phyloP scores from a whole-genome alignment of 2,888 invertebrate species.

The Pemphredon lugubris region DNA sequence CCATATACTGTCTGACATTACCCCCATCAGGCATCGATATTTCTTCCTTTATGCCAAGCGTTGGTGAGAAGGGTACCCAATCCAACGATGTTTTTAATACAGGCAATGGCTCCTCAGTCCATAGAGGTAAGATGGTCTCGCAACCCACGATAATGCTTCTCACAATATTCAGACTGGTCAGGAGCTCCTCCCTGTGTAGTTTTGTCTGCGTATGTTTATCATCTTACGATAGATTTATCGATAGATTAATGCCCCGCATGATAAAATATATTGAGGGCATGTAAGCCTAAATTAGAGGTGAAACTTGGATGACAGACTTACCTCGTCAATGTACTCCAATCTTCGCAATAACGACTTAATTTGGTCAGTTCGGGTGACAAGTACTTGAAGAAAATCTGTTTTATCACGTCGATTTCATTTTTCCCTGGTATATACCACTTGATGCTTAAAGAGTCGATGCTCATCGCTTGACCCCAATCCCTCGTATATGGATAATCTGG shows the following conservation, averaged over 20 bases:
- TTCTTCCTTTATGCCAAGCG: constrained; percentile 69
- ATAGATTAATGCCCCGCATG: no score
- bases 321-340: constrained; percentile 82
- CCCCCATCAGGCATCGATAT: constrained; percentile 85
- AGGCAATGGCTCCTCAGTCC: constrained; percentile 83
- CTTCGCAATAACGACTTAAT: constrained; percentile 83
- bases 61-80: constrained; percentile 74
- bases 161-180: constrained; percentile 86
- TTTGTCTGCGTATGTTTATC: background rate
- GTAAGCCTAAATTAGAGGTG: no score
- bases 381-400: constrained; percentile 85
- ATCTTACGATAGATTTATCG: background rate
- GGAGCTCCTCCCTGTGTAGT: constrained; percentile 85
- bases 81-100: constrained; percentile 82
- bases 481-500: constrained; percentile 84
- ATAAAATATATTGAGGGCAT: no score
- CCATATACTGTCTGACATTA: constrained; percentile 86
- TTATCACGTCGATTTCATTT: constrained; percentile 86
- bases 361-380: constrained; percentile 85
- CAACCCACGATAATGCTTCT: constrained; percentile 85
- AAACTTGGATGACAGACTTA: no score
- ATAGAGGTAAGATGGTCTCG: constrained; percentile 86
- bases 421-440: constrained; percentile 90
- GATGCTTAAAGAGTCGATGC: constrained; percentile 85
- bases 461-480: constrained; percentile 91